A percentile compares a stretch with the other conserved stretches of the same genome.
phyloP scores from a whole-genome alignment of 2,797 vertebrate genomes.

The Esox lucius region DNA sequence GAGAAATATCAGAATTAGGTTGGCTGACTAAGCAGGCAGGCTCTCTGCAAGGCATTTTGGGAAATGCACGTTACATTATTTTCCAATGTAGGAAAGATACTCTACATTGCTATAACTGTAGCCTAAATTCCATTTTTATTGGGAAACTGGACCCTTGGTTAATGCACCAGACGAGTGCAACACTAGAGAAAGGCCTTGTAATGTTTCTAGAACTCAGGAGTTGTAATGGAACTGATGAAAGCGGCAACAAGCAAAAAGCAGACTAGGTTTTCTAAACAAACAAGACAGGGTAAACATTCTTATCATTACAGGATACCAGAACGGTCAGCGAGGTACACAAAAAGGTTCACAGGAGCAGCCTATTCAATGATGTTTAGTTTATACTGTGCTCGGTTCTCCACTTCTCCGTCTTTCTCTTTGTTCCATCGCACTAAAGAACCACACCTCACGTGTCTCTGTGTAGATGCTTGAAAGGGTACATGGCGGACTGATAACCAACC shows the following conservation, averaged over 20 bases:
- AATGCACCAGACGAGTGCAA: too few species aligned
- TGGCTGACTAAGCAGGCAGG: too few species aligned
- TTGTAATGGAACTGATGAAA: not conserved
- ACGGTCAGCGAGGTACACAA: not conserved
- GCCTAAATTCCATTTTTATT: too few species aligned
- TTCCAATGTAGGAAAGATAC: too few species aligned
- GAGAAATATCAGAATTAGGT: too few species aligned
- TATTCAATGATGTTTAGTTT: conserved; percentile 5
- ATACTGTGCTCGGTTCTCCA: not conserved
- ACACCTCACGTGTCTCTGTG: conserved; percentile 10
- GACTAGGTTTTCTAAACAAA: not conserved
- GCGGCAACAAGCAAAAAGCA: not conserved
- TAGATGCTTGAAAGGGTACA: conserved; percentile 20
- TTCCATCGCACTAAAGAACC: conserved; percentile 16
- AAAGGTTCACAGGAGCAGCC: not conserved
- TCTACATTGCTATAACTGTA: too few species aligned
- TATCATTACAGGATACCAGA: not conserved
- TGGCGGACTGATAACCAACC: conserved; percentile 18
- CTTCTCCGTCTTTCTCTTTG: not conserved
- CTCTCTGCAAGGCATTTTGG: too few species aligned
- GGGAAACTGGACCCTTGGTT: too few species aligned
- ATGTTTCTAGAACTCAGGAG: not conserved
- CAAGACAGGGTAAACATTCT: not conserved
- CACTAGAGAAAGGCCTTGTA: not conserved
- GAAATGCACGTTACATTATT: too few species aligned